Percentiles rank a stretch among this genome's conserved stretches.
These are phyloP conservation scores for Drosophila pseudotakahashii DNA, from an alignment of 2,888 invertebrate species.

Conservation along the genomic window DNA sequence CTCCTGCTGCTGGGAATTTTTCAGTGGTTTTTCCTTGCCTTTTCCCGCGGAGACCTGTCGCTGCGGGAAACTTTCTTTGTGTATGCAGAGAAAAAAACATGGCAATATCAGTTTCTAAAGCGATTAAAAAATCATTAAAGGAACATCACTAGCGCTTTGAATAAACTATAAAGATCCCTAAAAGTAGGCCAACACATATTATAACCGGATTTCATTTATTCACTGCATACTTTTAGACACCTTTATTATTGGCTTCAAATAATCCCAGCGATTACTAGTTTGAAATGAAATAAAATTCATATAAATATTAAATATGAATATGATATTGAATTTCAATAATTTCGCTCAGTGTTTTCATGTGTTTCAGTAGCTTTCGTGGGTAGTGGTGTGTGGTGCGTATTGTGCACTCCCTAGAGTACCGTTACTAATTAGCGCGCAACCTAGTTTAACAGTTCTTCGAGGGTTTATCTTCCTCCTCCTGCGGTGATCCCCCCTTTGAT, in stretches of 20 bases:
- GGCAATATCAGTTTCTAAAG: neutral
- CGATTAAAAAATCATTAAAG: too few species aligned
- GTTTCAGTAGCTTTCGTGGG: slow-evolving; percentile 28
- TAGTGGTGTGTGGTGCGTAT: slow-evolving; percentile 57
- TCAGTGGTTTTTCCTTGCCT: slow-evolving; percentile 21
- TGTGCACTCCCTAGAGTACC: slow-evolving; percentile 67
- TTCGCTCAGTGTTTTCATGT: slow-evolving; percentile 42
- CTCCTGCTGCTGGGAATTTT: slow-evolving; percentile 31
- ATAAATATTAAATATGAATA: neutral
- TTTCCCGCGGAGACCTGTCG: slow-evolving; percentile 16
- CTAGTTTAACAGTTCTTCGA: slow-evolving; percentile 76
- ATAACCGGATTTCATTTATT: neutral
- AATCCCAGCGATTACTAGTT: neutral
- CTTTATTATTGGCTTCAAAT: neutral
- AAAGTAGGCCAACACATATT: neutral
- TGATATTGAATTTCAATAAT: neutral
- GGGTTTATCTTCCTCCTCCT: slow-evolving; percentile 45
- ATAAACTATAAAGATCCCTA: neutral
- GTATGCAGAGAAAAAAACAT: slow-evolving; percentile 23
- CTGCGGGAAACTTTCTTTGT: slow-evolving; percentile 48
- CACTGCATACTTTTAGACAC: too few species aligned
- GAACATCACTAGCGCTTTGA: neutral
- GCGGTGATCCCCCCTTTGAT: slow-evolving; percentile 22
- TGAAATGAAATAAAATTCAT: neutral
- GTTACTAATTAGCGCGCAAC: slow-evolving; percentile 76